Conservation (phyloP, 2,113 vertebrate species). For the Progne subis region DNA sequence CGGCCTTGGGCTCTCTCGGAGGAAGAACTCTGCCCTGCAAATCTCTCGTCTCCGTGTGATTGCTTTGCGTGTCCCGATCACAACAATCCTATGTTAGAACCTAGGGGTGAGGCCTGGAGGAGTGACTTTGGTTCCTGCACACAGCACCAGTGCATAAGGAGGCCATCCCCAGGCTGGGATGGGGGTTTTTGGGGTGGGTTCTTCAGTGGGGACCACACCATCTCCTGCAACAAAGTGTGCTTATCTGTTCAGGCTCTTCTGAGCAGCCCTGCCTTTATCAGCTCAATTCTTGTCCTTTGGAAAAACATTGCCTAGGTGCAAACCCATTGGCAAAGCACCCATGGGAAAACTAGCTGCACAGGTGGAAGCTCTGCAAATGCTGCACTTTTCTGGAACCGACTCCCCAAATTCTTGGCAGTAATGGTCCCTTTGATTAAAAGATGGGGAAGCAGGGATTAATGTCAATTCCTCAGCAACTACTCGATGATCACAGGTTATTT, state of each 20-base stretch:
- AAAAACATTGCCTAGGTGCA: neutral
- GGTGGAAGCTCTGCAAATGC: neutral
- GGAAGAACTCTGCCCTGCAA: too few relatives aligned
- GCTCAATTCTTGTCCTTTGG: neutral
- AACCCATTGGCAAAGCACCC: neutral
- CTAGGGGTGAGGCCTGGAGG: neutral
- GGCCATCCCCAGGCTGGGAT: neutral
- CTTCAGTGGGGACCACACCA: neutral
- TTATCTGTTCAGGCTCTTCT: neutral
- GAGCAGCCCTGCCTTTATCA: neutral
- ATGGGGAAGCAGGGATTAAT: neutral
- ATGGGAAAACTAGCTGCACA: neutral
- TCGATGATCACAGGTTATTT: neutral
- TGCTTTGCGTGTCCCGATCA: too few relatives aligned
- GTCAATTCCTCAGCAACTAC: neutral
- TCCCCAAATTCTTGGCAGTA: neutral
- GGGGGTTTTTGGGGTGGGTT: neutral
- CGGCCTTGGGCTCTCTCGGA: too few relatives aligned
- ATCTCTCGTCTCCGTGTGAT: too few relatives aligned
- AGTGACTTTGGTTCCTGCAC: neutral
- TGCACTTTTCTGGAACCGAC: neutral
- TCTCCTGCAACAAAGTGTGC: neutral
- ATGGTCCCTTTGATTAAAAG: neutral
- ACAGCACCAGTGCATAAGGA: accelerated
- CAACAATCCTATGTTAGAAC: neutral